Percentiles rank a stretch among this genome's conserved stretches.
phyloP scores from a whole-genome alignment of 2,113 vertebrate species.

The Solea solea region DNA sequence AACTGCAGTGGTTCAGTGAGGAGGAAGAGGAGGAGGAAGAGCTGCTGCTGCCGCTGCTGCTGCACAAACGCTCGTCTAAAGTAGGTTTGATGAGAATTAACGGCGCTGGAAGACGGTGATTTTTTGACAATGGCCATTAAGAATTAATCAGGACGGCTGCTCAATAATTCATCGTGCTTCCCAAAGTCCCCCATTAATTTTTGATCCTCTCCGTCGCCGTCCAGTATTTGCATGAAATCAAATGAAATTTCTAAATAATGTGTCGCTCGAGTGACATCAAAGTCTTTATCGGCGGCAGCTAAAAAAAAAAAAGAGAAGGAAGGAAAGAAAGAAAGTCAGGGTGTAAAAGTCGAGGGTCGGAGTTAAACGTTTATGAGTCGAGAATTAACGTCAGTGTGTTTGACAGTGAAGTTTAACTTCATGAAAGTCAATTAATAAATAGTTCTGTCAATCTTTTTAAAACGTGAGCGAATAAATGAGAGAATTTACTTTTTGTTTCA shows the following conservation, averaged over 20 bases:
- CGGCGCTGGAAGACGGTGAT: slow-evolving; percentile 72
- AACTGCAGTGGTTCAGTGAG: too few species aligned
- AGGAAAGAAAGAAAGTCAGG: background rate
- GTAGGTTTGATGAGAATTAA: slow-evolving; percentile 77
- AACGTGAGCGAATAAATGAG: too few species aligned
- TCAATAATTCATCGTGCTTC: slow-evolving; percentile 82
- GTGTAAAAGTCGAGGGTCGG: background rate
- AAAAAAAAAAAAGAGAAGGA: background rate
- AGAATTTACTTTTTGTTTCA: too few species aligned
- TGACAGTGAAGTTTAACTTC: too few species aligned
- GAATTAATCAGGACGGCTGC: slow-evolving; percentile 76
- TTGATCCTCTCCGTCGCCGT: slow-evolving; percentile 75
- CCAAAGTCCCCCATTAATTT: slow-evolving; percentile 82
- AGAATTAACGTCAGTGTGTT: too few species aligned
- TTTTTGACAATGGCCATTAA: slow-evolving; percentile 84
- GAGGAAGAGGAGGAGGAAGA: too few species aligned
- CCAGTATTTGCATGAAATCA: slow-evolving; percentile 81
- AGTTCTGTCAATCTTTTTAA: too few species aligned
- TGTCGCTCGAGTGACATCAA: slow-evolving; percentile 55
- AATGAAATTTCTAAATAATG: slow-evolving; percentile 75
- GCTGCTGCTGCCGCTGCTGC: too few species aligned
- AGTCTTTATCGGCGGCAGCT: slow-evolving; percentile 3
- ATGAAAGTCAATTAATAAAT: too few species aligned
- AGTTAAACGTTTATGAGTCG: too few species aligned
- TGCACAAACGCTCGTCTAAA: slow-evolving; percentile 47